phyloP scores from a whole-genome alignment of 2,113 vertebrate species.

The Labeo rohita region DNA sequence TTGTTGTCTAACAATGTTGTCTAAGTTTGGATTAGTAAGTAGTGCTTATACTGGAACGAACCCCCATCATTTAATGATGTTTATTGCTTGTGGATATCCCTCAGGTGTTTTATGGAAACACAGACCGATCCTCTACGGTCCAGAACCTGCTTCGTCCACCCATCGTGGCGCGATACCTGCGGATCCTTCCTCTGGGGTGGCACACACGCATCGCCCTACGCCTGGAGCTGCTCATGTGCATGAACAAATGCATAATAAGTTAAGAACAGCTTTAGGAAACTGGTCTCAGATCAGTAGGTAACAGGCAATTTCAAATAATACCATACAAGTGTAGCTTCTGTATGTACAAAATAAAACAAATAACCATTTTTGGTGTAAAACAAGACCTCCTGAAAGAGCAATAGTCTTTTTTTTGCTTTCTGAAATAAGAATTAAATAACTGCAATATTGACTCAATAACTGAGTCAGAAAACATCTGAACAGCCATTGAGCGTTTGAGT shows the following conservation, averaged over 20 bases:
- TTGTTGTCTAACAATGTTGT: too few relatives aligned
- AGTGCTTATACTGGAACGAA: background rate
- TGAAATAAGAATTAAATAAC: background rate
- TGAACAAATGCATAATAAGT: conserved; percentile 81
- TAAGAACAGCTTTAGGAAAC: background rate
- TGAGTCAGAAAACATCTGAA: background rate
- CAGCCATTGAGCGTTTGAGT: too few relatives aligned
- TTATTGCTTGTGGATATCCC: background rate
- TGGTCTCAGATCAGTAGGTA: background rate
- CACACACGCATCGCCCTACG: conserved; percentile 96
- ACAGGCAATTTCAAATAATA: background rate
- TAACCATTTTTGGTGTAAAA: background rate
- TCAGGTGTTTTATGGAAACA: conserved; percentile 97
- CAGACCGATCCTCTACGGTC: conserved; percentile 90
- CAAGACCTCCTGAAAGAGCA: background rate
- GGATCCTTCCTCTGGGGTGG: conserved; percentile 93
- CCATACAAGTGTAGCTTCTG: background rate
- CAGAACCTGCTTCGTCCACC: conserved; percentile 97
- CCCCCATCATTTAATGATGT: background rate
- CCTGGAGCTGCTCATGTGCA: conserved; percentile 94
- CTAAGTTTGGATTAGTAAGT: background rate
- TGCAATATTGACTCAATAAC: background rate
- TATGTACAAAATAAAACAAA: background rate
- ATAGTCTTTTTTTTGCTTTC: background rate
- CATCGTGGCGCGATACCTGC: conserved; percentile 89